Evolutionary conservation across 2,113 vertebrate species (phyloP), one percentile per base, ranked within the genome.

Genomic region (Menidia beryllina): DNA sequence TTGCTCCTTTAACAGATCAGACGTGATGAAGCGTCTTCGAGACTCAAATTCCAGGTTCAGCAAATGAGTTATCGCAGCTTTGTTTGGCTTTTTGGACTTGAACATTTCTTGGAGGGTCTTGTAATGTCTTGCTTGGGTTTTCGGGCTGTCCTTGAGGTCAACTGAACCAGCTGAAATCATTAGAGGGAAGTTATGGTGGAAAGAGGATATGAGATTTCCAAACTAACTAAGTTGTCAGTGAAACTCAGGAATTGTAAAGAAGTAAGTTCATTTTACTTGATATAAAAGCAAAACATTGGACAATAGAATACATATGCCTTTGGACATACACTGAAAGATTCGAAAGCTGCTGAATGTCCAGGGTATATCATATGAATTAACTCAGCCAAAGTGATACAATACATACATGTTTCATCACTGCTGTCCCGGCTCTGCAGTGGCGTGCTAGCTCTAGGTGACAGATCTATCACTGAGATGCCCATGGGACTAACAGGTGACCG

Each of bases 31-130:
- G 12, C 23, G 48, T 50, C 25, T 53, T 26, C 51, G 23, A 53
- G 14, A 53, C 6, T 53, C 5, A 53, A 53, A 53, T 21, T 53
- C 25, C 25, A 27, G 25, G 51, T 53, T 21, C 51, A 53, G 51
- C 25, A 53, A 19, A 3, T 53, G 51, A 2, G 25, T 53, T 4
- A 53, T 25, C 10, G 51, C 17, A 27, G 51, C 51, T 53, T 53
- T 55, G 53, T 55, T 55, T 17, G 53, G 53, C 9, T 36, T 55
- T 10, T 55, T 55, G 17, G 53, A 10, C 53, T 55, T 55, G 53
- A n/a, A 34, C 3, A 36, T 20, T 55, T 55, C 53, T 55, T n/a
- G n/a, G n/a, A n/a, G n/a, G n/a, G n/a, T n/a, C n/a, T n/a, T n/a
- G n/a, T n/a, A n/a, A n/a, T n/a, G 53, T 15, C 27, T 55, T 34